Base-by-base conservation (phyloP, 1,140 invertebrate genomes). In the Brachionus koreanus region DNA sequence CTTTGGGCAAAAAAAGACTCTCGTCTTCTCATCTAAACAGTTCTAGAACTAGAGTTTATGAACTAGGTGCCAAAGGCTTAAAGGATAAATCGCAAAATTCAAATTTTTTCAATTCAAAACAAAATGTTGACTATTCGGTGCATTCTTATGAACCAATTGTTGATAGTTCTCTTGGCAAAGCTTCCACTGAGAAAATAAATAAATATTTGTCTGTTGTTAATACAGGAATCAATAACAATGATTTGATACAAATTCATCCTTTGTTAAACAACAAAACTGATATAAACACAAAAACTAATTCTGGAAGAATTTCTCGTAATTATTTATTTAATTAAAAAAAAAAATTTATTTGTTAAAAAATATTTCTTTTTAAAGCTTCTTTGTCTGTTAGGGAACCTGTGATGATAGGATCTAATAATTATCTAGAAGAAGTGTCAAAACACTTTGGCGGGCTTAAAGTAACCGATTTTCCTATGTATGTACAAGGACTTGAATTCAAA, bases 221-320 rank as follows among this genome's bases (percentile, higher is more conserved):
- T 19, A 79, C 76, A 37, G 76, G 76, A 6, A 37, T 79, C 61
- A 65, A 57, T 16, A 79, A 65, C 39, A 79, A 33, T 37, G 76
- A 79, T 65, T 61, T 79, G 10, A 79, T 79, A 61, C 76, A 79
- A 79, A 79, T 79, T 61, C 76, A 79, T 23, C 76, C 76, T 4
- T 65, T 79, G 35, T 61, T 79, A 16, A 65, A 79, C 25, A 61
- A 29, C 13, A 79, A 79, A 33, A 79, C 76, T 33, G 37, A 43
- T 2, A 25, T 79, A 37, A 57, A 37, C 12, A 61, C 29, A 13
- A 65, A 42, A 23, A 61, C 35, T 16, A 25, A 25, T 52, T 52
- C 74, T 3, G 52, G 46, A 12, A 79, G 42, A 57, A 37, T 19
- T 65, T 37, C 49, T 23, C 7, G 29, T 19, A 76, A 69, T 29